Percentiles rank a stretch among this genome's conserved stretches.
These are phyloP conservation scores for Euschistus heros DNA, from an alignment of 1,140 invertebrate species.

Conservation along the genomic window DNA sequence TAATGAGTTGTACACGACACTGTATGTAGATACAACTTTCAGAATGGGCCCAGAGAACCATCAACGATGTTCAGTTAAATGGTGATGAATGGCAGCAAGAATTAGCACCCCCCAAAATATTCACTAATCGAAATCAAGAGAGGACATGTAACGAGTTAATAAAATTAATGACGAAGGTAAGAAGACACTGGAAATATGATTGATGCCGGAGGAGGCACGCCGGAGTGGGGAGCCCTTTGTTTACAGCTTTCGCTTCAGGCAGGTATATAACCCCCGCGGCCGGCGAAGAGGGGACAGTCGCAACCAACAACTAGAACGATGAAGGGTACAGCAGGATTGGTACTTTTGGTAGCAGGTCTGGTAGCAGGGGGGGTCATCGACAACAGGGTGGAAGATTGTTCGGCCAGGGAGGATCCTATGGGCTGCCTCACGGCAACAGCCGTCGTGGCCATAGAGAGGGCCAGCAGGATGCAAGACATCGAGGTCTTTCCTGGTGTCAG, in stretches of 20 bases:
- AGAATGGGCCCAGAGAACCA: too few relatives aligned
- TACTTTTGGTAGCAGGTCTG: background rate
- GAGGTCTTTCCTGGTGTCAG: constrained; percentile 45
- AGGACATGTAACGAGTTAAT: background rate
- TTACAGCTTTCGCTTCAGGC: constrained; percentile 13
- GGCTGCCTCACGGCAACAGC: constrained; percentile 48
- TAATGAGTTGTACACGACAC: too few relatives aligned
- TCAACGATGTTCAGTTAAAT: too few relatives aligned
- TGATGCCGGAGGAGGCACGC: background rate
- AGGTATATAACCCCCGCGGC: background rate
- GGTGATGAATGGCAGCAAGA: too few relatives aligned
- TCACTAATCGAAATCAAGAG: background rate
- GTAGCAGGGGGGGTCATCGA: constrained; percentile 10
- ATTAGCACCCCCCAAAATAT: background rate
- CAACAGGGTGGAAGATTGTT: constrained; percentile 15
- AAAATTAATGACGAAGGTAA: background rate
- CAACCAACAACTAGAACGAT: background rate
- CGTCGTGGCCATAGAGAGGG: constrained; percentile 42
- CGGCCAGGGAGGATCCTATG: constrained; percentile 34
- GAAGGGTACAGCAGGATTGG: background rate
- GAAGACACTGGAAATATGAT: background rate
- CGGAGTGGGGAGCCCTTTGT: constrained; percentile 2
- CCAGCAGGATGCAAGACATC: constrained; percentile 44
- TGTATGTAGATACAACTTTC: too few relatives aligned
- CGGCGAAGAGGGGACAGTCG: background rate